phyloP scores from a whole-genome alignment of 2,888 invertebrate genomes.

The Molanna angustata region DNA sequence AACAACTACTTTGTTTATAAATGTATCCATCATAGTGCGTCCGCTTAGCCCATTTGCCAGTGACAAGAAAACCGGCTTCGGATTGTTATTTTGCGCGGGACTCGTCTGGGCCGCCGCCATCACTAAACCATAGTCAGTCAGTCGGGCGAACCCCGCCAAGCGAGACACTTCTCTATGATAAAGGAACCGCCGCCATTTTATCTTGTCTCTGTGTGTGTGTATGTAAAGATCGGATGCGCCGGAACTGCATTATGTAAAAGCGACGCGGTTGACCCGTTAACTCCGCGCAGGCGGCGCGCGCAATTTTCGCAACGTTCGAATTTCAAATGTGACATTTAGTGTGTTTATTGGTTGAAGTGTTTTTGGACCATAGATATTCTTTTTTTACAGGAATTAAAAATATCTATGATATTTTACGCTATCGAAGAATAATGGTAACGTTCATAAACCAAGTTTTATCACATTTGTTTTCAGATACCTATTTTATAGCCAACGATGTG shows the following conservation, averaged over 20 bases:
- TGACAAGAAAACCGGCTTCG: slow-evolving; percentile 1
- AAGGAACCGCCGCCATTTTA: background rate
- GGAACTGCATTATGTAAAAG: slow-evolving; percentile 20
- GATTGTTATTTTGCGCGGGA: background rate
- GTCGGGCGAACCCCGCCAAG: slow-evolving; percentile 7
- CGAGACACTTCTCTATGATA: slow-evolving; percentile 1
- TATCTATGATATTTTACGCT: too few species aligned
- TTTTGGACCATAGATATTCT: too few species aligned
- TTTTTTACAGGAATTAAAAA: too few species aligned
- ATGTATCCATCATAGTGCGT: too few species aligned
- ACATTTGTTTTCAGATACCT: too few species aligned
- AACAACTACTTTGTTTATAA: too few species aligned
- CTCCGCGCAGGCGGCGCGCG: slow-evolving; percentile 15
- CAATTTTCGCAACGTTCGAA: background rate
- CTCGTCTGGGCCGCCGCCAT: background rate
- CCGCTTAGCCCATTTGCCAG: too few species aligned
- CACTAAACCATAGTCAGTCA: background rate
- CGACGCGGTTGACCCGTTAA: slow-evolving; percentile 16
- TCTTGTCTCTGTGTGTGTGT: background rate
- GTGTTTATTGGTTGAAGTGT: too few species aligned
- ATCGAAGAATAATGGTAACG: too few species aligned
- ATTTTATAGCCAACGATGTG: too few species aligned
- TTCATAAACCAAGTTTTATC: too few species aligned
- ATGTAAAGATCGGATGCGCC: slow-evolving; percentile 21
- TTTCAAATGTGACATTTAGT: slow-evolving; percentile 1